A percentile compares a stretch with the other conserved stretches of the same genome.
These are phyloP conservation scores for Trypoxylon attenuatum DNA, from an alignment of 2,888 invertebrate genomes.

Conservation along the genomic window DNA sequence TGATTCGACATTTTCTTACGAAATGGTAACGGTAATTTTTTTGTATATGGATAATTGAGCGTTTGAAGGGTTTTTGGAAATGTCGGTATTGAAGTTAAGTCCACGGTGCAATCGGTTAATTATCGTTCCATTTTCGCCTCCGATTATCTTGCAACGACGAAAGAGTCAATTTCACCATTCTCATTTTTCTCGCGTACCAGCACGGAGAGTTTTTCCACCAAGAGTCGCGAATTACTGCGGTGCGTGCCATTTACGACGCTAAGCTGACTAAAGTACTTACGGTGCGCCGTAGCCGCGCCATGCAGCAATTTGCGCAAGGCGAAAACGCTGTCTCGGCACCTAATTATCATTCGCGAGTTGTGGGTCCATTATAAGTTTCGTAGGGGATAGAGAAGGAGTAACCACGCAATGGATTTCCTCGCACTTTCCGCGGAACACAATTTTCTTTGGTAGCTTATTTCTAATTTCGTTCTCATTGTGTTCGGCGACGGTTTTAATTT, in stretches of 20 bases:
- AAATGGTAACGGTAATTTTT: too few species aligned
- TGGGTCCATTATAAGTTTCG: too few species aligned
- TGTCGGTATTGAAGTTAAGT: background rate
- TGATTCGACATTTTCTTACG: too few species aligned
- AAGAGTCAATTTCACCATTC: slow-evolving; percentile 23
- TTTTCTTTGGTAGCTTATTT: too few species aligned
- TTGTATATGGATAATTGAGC: too few species aligned
- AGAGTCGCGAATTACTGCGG: slow-evolving; percentile 15
- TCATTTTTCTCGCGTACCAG: slow-evolving; percentile 2
- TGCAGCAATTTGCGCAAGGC: slow-evolving; percentile 42
- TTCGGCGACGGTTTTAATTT: too few species aligned
- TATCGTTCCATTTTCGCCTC: slow-evolving; percentile 11
- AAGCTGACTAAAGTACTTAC: slow-evolving; percentile 29
- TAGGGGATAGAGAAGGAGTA: too few species aligned
- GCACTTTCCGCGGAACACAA: too few species aligned
- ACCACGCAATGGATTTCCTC: too few species aligned
- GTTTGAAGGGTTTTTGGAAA: too few species aligned
- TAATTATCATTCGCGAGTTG: slow-evolving; percentile 40
- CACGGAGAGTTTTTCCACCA: slow-evolving; percentile 21
- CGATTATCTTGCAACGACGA: slow-evolving; percentile 9
- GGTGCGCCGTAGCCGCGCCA: slow-evolving; percentile 26
- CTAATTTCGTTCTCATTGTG: too few species aligned
- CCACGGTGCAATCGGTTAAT: background rate
- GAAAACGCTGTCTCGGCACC: slow-evolving; percentile 28
- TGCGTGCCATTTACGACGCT: slow-evolving; percentile 29